Conservation (phyloP, 2,113 vertebrate species). For the Pyrgilauda ruficollis region DNA sequence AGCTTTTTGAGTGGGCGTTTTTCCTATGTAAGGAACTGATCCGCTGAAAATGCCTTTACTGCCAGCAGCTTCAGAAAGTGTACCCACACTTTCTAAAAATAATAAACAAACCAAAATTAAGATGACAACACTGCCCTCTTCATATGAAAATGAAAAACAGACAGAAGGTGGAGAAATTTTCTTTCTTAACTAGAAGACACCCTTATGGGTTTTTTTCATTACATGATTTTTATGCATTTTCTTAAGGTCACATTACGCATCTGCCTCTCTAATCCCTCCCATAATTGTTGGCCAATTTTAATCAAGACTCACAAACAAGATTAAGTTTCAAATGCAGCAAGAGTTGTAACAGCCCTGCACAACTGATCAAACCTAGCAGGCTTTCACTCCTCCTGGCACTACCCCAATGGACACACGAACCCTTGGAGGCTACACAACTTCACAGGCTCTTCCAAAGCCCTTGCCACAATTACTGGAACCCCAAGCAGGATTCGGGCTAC, state of each 20-base stretch:
- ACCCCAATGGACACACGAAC: rapidly evolving
- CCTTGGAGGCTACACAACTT: neutral
- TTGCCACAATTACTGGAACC: neutral
- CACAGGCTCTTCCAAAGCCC: rapidly evolving
- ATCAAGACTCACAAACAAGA: neutral
- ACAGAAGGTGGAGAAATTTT: neutral
- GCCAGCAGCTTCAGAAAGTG: neutral
- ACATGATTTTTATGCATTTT: neutral
- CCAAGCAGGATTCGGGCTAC: rapidly evolving
- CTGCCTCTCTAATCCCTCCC: neutral
- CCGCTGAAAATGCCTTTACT: neutral
- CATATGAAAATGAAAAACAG: neutral
- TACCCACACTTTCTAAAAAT: constrained; percentile 8
- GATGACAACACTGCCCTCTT: neutral
- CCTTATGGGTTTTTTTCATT: neutral
- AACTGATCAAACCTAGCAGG: neutral
- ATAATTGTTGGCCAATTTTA: neutral
- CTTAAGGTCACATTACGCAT: neutral
- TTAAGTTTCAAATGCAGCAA: neutral
- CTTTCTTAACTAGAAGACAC: neutral
- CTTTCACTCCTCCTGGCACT: neutral
- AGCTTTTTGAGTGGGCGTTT: neutral
- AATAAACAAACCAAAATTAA: neutral
- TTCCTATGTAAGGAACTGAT: neutral
- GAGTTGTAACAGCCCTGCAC: neutral